Percentiles rank a stretch among this genome's conserved stretches.
Conservation (phyloP, 2,888 invertebrate species). For the Notodonta dromedarius region DNA sequence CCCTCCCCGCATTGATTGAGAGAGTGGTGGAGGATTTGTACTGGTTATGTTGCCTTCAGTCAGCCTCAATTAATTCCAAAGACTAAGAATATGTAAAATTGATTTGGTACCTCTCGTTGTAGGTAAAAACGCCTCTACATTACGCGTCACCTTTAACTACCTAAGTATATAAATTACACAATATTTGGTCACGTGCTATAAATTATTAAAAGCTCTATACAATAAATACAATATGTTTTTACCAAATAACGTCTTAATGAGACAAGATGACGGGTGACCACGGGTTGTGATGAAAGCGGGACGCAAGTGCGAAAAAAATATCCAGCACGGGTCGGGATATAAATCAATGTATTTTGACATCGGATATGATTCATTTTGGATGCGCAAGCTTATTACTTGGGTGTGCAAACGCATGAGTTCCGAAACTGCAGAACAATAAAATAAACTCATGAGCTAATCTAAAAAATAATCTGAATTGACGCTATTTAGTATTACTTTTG, state of each 20-base stretch:
- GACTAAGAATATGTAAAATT: no score
- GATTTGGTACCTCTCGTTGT: no score
- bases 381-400: constrained; percentile 18
- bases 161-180: constrained; percentile 11
- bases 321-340: constrained; percentile 28
- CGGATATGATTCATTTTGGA: constrained; percentile 48
- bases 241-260: constrained; percentile 63
- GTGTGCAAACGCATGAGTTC: constrained; percentile 6
- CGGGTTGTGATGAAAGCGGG: constrained; percentile 46
- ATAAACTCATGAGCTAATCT: no score
- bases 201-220: constrained; percentile 14
- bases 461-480: no score
- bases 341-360: constrained; percentile 49
- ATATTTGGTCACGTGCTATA: constrained; percentile 15
- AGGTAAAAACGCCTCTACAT: no score
- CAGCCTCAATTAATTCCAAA: no score
- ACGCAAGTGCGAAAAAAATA: constrained; percentile 43
- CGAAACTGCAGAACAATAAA: not conserved
- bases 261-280: constrained; percentile 60
- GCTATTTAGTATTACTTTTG: no score
- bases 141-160: not conserved
- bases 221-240: constrained; percentile 38
- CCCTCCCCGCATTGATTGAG: no score
- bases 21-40: no score
- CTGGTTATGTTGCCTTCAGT: no score